Evolutionary conservation across 2,113 vertebrate species (phyloP).

Genomic region (Chloroceryle aenea): DNA sequence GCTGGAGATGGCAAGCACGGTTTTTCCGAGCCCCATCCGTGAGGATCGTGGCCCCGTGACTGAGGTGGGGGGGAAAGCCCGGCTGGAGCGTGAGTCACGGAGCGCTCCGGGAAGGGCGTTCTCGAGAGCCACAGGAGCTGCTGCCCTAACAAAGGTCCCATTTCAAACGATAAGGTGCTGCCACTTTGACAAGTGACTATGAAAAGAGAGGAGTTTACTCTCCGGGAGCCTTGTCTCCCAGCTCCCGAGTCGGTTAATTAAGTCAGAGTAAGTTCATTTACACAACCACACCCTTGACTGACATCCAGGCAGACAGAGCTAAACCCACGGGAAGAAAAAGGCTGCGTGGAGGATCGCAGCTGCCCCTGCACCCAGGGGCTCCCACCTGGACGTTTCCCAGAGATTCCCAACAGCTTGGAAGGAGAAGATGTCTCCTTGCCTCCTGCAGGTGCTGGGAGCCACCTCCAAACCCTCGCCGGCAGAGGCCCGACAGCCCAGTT

Average conservation of each 20-base stretch:
- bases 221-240: not conserved
- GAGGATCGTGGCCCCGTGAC: not conserved
- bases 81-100: not conserved
- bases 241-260: not conserved
- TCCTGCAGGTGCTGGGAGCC: not conserved
- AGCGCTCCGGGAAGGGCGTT: fast-evolving
- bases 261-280: not conserved
- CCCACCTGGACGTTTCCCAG: not conserved
- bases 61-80: not conserved
- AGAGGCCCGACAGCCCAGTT: not conserved
- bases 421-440: fast-evolving
- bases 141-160: not conserved
- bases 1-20: not conserved
- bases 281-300: conserved; percentile 31
- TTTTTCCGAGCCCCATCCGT: not conserved
- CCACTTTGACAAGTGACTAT: not conserved
- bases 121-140: fast-evolving
- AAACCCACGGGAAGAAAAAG: not conserved
- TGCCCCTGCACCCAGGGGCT: fast-evolving
- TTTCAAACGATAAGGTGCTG: not conserved
- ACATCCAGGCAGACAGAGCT: not conserved
- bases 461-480: fast-evolving
- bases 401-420: not conserved
- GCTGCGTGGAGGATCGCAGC: fast-evolving
- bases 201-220: not conserved